These are phyloP conservation scores for Eustalomyia histrio DNA, from an alignment of 2,888 invertebrate species.

Conservation along the genomic window DNA sequence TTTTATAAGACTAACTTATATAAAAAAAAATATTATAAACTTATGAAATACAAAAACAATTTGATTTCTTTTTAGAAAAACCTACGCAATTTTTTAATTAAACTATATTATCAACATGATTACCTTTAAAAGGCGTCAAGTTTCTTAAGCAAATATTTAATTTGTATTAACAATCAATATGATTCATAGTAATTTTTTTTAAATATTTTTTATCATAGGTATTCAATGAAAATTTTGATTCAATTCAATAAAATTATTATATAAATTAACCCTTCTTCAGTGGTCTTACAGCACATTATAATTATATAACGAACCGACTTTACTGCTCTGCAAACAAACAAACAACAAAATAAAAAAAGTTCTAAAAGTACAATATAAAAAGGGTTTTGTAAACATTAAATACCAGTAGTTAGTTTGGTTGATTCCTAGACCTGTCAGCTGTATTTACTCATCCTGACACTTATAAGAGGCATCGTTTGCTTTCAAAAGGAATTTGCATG, in stretches of 20 bases:
- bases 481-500: constrained; percentile 1
- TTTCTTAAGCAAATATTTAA: constrained; percentile 2
- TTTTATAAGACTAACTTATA: neutral
- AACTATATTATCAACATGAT: constrained; percentile 35
- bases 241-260: constrained; percentile 32
- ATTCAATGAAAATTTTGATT: constrained; percentile 37
- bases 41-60: neutral
- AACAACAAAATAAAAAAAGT: neutral
- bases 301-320: constrained; percentile 1
- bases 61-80: constrained; percentile 20
- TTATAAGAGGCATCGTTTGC: constrained; percentile 31
- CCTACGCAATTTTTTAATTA: constrained; percentile 41
- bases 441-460: constrained; percentile 61
- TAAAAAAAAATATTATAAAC: neutral
- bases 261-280: neutral
- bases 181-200: constrained; percentile 35
- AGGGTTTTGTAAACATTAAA: constrained; percentile 25
- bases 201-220: neutral
- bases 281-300: neutral
- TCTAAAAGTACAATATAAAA: neutral
- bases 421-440: constrained; percentile 62
- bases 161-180: constrained; percentile 30
- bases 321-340: neutral
- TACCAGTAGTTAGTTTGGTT: constrained; percentile 58
- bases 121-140: constrained; percentile 40